Base-by-base conservation (phyloP, 2,113 vertebrate genomes). In the Oryzias woworae region DNA sequence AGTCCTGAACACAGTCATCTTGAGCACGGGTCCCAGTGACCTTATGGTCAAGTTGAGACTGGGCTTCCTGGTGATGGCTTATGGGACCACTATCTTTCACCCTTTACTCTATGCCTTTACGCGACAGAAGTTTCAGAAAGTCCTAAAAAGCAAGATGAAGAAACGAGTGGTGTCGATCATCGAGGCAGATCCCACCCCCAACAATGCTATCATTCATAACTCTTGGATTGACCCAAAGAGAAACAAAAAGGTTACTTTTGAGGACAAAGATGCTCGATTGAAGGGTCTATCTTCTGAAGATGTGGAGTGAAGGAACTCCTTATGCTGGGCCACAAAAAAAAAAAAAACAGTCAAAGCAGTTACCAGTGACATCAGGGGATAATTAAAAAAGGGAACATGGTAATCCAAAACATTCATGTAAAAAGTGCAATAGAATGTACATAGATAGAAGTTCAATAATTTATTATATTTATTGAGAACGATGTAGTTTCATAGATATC, bases 81-180 rank as follows among this genome's bases (percentile, higher is more conserved):
- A 99, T 0, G 97, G 97, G 84, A 99, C 97, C 66, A 99, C 97
- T 55, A 95, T 99, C 87, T 98, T 97, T 83, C 97, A 99, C 71
- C 97, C 97, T 53, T 85, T 99, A 73, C 91, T 99, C 68, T 99
- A 99, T 24, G 97, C 97, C 84, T 99, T 99, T 87, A 98, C 97
- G 0, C 90, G 97, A 85, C 97, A 99, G 88, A 99, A 99, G 91
- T 98, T 99, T 84, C 97, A 98, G 90, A 98, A 98, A 78, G 97
- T 98, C 59, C 89, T 99, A 72, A 98, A 95, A 93, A 98, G 96
- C 88, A 99, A 98, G 91, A 98, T 99, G 95, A 99, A 99, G 92
- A 99, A 99, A 75, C 81, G 96, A 70, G 97, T 98, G 44, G 97
- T 99, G 87, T 99, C 97, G 5, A 96, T 99, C 84, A 95, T 98